Conservation (phyloP, 92 coral and sea anemone species). For the Porites divaricata region DNA sequence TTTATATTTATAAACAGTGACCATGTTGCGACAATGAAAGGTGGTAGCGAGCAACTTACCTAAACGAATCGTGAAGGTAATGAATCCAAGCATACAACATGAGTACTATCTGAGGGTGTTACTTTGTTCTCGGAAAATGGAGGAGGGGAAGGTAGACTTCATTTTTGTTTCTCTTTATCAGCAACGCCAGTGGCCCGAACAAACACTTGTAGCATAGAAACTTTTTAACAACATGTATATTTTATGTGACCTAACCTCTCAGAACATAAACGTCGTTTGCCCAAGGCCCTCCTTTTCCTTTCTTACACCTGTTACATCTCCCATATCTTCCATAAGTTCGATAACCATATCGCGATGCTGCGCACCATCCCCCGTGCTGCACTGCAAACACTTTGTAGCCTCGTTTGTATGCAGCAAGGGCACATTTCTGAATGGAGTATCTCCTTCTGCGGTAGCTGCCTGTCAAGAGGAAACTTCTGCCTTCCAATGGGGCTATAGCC, state of each 20-base stretch:
- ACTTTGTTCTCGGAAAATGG: too few relatives aligned
- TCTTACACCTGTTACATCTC: slow-evolving; percentile 46
- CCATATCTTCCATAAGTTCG: slow-evolving; percentile 67
- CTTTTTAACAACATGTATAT: too few relatives aligned
- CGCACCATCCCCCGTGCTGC: slow-evolving; percentile 60
- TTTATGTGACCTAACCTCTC: slow-evolving; percentile 20
- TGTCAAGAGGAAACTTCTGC: slow-evolving; percentile 31
- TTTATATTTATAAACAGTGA: too few relatives aligned
- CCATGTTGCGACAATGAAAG: too few relatives aligned
- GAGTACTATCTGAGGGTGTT: too few relatives aligned
- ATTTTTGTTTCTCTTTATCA: too few relatives aligned
- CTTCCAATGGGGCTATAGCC: slow-evolving; percentile 36
- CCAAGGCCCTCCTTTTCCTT: slow-evolving; percentile 70
- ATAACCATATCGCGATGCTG: slow-evolving; percentile 55
- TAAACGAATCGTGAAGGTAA: too few relatives aligned
- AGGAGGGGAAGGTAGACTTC: too few relatives aligned
- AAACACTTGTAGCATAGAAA: too few relatives aligned
- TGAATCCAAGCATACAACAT: too few relatives aligned
- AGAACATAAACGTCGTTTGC: slow-evolving; percentile 68
- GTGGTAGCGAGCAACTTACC: too few relatives aligned
- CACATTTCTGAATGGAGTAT: slow-evolving; percentile 46
- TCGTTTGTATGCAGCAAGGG: slow-evolving; percentile 34
- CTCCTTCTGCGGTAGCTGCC: slow-evolving; percentile 35
- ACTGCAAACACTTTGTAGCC: slow-evolving; percentile 54
- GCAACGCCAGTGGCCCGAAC: too few relatives aligned